Evolutionary conservation across 2,113 vertebrate genomes (phyloP).

Genomic region (Urocynchramus pylzowi): DNA sequence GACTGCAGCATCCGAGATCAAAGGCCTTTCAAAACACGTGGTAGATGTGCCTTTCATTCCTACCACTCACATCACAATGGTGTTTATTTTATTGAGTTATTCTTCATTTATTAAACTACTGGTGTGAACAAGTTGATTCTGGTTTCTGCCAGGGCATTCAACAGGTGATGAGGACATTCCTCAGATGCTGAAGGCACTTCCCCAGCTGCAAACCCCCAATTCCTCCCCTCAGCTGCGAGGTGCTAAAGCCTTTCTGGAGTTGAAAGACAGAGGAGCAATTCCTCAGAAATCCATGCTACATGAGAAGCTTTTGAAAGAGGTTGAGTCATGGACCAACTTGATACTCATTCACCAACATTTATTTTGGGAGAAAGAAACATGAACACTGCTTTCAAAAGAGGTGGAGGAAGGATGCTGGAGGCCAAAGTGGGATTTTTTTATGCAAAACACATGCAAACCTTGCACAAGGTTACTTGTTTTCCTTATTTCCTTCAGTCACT

Average conservation of each 20-base stretch:
- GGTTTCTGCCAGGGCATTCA: neutral
- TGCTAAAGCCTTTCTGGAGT: neutral
- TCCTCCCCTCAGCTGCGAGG: neutral
- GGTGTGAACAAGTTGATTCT: neutral
- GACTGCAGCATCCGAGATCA: neutral
- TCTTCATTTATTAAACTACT: neutral
- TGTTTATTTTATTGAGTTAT: neutral
- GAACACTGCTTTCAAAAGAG: neutral
- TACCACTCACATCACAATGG: neutral
- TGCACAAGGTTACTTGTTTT: neutral
- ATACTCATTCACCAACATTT: neutral
- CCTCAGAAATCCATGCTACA: neutral
- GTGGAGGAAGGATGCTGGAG: constrained; percentile 8
- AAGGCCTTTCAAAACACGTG: neutral
- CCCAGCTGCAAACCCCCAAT: neutral
- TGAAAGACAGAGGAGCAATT: neutral
- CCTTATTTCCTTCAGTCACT: neutral
- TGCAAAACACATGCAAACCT: neutral
- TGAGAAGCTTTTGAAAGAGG: constrained; percentile 31
- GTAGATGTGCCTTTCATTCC: neutral
- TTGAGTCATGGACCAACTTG: neutral
- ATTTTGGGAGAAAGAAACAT: constrained; percentile 40
- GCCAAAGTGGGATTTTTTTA: neutral
- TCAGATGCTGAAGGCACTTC: neutral
- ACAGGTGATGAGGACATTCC: neutral